phyloP scores from a whole-genome alignment of 2,113 vertebrate species.

The Xyliphius kryptos region DNA sequence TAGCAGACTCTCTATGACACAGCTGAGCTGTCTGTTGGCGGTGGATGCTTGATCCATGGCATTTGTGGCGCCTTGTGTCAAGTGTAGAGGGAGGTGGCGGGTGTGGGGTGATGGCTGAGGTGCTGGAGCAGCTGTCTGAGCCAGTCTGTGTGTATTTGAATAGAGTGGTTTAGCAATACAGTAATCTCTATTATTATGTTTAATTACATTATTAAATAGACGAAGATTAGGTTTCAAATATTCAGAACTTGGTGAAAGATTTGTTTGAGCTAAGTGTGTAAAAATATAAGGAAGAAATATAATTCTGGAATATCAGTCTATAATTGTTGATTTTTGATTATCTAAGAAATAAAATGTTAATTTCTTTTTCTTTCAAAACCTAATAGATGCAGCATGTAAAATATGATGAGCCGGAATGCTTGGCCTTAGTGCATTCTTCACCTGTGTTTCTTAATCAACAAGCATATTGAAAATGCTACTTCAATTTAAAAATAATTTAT shows the following conservation, averaged over 20 bases:
- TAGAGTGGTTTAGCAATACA: constrained; percentile 48
- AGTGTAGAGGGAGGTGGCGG: constrained; percentile 46
- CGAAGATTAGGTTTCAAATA: not conserved
- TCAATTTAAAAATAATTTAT: constrained; percentile 34
- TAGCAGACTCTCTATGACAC: constrained; percentile 48
- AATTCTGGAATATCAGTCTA: too few relatives aligned
- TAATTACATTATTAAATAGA: constrained; percentile 52
- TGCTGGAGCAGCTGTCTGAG: constrained; percentile 56
- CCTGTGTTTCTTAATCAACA: not conserved
- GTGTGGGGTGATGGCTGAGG: constrained; percentile 42
- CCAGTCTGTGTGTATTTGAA: constrained; percentile 45
- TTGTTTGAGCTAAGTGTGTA: too few relatives aligned
- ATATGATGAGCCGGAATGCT: constrained; percentile 7
- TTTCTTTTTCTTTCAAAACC: too few relatives aligned
- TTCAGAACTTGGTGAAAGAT: too few relatives aligned
- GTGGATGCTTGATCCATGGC: constrained; percentile 23
- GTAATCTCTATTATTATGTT: constrained; percentile 43
- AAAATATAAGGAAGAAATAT: too few relatives aligned
- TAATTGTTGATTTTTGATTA: too few relatives aligned
- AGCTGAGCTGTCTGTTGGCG: constrained; percentile 51
- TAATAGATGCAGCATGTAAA: too few relatives aligned
- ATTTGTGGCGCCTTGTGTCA: constrained; percentile 49
- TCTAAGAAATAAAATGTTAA: too few relatives aligned
- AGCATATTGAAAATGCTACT: constrained; percentile 29
- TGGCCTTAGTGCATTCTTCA: not conserved